These are phyloP conservation scores for Phenganax stokvisi DNA, from an alignment of 92 coral and sea anemone genomes.

Conservation along the genomic window DNA sequence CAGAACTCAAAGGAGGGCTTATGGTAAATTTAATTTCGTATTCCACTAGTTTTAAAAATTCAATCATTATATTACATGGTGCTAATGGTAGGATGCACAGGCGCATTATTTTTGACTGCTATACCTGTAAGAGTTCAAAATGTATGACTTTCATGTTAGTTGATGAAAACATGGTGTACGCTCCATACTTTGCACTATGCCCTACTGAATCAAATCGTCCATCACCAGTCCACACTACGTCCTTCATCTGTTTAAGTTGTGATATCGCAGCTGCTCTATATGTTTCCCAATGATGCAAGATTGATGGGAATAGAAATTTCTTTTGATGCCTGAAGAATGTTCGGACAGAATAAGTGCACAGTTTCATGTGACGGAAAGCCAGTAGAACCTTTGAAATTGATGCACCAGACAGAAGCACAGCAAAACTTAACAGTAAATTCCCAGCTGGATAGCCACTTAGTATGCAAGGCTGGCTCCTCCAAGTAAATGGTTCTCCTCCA, in stretches of 20 bases:
- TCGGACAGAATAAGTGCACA: slow-evolving; percentile 7
- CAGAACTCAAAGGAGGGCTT: background rate
- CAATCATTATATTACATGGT: background rate
- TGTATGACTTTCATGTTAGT: slow-evolving; percentile 37
- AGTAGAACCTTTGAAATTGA: slow-evolving; percentile 27
- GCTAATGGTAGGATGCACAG: background rate
- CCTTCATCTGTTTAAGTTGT: slow-evolving; percentile 34
- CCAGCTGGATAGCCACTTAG: slow-evolving; percentile 30
- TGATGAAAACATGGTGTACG: slow-evolving; percentile 26
- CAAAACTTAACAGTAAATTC: slow-evolving; percentile 37
- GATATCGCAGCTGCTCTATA: slow-evolving; percentile 30
- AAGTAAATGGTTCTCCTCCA: slow-evolving; percentile 32
- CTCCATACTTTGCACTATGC: slow-evolving; percentile 12
- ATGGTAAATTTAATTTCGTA: no score
- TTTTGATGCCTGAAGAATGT: slow-evolving; percentile 29
- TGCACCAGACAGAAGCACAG: slow-evolving; percentile 35
- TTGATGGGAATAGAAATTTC: slow-evolving; percentile 8
- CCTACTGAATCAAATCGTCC: slow-evolving; percentile 12
- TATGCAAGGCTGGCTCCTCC: slow-evolving; percentile 30
- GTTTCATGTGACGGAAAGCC: slow-evolving; percentile 29
- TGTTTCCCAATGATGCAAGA: slow-evolving; percentile 19
- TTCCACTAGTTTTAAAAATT: no score
- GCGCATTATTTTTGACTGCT: no score
- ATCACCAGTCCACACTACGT: slow-evolving; percentile 32
- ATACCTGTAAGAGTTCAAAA: slow-evolving; percentile 48